Evolutionary conservation across 2,888 invertebrate genomes (phyloP).

Genomic region (Mesorhabditis sp.): DNA sequence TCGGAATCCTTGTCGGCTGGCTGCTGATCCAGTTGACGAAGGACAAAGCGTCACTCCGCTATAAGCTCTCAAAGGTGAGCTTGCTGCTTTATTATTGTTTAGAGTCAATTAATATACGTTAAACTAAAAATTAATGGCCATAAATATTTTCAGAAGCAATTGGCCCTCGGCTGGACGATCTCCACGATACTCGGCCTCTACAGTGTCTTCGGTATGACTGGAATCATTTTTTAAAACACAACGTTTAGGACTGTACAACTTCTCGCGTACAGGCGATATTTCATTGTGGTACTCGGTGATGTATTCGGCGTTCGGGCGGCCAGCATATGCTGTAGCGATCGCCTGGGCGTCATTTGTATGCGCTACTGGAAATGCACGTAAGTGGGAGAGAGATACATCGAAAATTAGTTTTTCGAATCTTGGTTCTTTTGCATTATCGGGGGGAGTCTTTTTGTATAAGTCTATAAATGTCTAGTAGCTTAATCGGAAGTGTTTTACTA

Average conservation of each 20-base stretch:
- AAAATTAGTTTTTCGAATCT: neutral
- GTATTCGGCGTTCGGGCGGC: slow-evolving; percentile 49
- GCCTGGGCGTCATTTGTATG: slow-evolving; percentile 64
- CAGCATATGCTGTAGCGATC: slow-evolving; percentile 59
- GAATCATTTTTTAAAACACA: neutral
- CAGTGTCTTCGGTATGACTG: neutral
- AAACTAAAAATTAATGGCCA: too few relatives aligned
- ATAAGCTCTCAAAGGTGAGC: slow-evolving; percentile 28
- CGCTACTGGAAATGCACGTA: slow-evolving; percentile 50
- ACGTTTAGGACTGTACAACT: slow-evolving; percentile 54
- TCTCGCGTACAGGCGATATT: slow-evolving; percentile 55
- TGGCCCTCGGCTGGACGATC: slow-evolving; percentile 38
- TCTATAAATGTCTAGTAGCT: too few relatives aligned
- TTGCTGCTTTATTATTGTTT: neutral
- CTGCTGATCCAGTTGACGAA: slow-evolving; percentile 44
- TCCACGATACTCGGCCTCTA: slow-evolving; percentile 11
- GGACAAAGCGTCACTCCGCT: slow-evolving; percentile 28
- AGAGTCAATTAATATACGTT: neutral
- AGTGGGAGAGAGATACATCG: neutral
- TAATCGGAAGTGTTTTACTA: too few relatives aligned
- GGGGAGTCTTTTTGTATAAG: too few relatives aligned
- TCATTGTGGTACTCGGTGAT: slow-evolving; percentile 32
- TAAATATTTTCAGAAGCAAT: slow-evolving; percentile 17
- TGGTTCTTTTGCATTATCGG: too few relatives aligned
- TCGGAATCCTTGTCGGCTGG: slow-evolving; percentile 61